Conservation (phyloP, 2,888 invertebrate species). For the Macrophya alboannulata region DNA sequence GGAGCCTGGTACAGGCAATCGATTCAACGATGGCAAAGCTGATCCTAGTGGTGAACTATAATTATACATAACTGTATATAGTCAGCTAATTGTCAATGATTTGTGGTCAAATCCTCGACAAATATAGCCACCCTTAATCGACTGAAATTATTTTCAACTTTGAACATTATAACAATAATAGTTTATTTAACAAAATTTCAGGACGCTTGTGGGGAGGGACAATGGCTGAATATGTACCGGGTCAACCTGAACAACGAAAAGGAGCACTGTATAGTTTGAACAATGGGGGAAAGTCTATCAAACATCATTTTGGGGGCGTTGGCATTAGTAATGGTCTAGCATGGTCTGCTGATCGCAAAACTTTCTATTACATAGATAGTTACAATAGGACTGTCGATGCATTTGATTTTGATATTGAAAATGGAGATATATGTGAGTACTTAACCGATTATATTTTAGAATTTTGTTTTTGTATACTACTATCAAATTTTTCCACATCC, state of each 20-base stretch:
- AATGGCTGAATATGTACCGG: slow-evolving; percentile 21
- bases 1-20: slow-evolving; percentile 20
- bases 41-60: slow-evolving; percentile 47
- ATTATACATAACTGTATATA: neutral
- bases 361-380: slow-evolving; percentile 41
- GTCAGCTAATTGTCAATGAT: neutral
- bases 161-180: neutral
- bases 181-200: neutral
- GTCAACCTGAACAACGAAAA: neutral
- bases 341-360: slow-evolving; percentile 46
- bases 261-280: slow-evolving; percentile 34
- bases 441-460: neutral
- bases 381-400: slow-evolving; percentile 40
- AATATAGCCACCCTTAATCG: neutral
- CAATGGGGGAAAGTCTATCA: neutral
- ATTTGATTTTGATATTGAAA: slow-evolving; percentile 36
- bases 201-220: slow-evolving; percentile 46
- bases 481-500: neutral
- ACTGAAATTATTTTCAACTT: neutral
- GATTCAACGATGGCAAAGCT: slow-evolving; percentile 56
- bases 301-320: slow-evolving; percentile 1
- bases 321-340: slow-evolving; percentile 49
- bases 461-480: neutral
- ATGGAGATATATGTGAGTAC: slow-evolving; percentile 11
- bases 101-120: neutral